Percentiles rank a stretch among this genome's conserved stretches.
phyloP scores from a whole-genome alignment of 2,888 invertebrate species.

The Lasioglossum leucozonium region DNA sequence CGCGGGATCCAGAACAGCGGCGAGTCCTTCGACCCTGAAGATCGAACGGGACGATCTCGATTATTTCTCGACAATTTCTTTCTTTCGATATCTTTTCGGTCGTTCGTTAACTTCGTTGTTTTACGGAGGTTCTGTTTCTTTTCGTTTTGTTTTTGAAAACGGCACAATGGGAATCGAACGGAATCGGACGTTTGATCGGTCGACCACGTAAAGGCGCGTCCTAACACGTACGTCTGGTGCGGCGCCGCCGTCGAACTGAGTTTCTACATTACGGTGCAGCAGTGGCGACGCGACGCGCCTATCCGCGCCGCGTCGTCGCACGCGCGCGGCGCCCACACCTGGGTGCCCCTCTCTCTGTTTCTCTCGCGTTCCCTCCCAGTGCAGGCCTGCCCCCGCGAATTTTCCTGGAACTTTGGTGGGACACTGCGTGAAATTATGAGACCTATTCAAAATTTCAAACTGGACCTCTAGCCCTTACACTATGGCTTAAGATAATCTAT shows the following conservation, averaged over 20 bases:
- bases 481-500: no score
- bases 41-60: background rate
- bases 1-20: background rate
- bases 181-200: constrained; percentile 43
- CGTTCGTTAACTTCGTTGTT: background rate
- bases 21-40: background rate
- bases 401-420: background rate
- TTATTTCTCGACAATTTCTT: background rate
- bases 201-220: constrained; percentile 65
- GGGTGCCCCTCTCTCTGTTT: constrained; percentile 34
- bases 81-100: background rate
- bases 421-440: background rate
- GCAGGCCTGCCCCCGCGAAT: background rate
- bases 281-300: constrained; percentile 66
- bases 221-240: constrained; percentile 77
- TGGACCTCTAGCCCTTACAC: background rate
- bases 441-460: background rate
- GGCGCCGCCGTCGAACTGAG: constrained; percentile 81
- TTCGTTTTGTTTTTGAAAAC: background rate
- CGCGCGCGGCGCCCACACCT: constrained; percentile 65
- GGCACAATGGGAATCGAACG: constrained; percentile 15
- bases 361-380: background rate
- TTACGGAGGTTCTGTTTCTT: background rate
- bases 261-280: constrained; percentile 72
- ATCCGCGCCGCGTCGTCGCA: constrained; percentile 65